Evolutionary conservation across 2,888 invertebrate species (phyloP).

Genomic region (Melinaea marsaeus): DNA sequence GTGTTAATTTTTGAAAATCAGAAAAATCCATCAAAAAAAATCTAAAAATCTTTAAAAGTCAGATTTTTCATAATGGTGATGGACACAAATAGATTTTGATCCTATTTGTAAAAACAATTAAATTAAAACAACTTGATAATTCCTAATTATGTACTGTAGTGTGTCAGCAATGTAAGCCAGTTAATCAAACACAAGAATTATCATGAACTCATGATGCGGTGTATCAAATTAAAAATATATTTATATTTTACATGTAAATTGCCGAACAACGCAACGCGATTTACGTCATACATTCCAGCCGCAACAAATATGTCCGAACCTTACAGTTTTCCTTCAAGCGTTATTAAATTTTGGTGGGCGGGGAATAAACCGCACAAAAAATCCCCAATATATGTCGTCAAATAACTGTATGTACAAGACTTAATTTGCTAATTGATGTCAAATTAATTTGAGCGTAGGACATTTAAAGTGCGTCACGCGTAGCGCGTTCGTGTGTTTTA

Average conservation of each 20-base stretch:
- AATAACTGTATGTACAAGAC: background rate
- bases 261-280: constrained; percentile 36
- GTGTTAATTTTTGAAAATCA: too few relatives aligned
- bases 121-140: background rate
- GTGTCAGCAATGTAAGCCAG: background rate
- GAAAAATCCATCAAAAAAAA: too few relatives aligned
- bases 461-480: constrained; percentile 23
- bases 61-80: too few relatives aligned
- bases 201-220: background rate
- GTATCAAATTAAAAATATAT: background rate
- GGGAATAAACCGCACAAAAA: background rate
- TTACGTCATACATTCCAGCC: constrained; percentile 50
- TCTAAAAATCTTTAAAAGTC: too few relatives aligned
- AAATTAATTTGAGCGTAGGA: constrained; percentile 14
- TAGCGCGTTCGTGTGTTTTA: constrained; percentile 28
- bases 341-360: constrained; percentile 4
- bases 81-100: too few relatives aligned
- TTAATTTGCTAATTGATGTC: constrained; percentile 3
- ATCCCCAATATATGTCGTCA: background rate
- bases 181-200: background rate
- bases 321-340: constrained; percentile 2
- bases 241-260: constrained; percentile 11
- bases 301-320: background rate
- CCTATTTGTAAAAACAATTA: too few relatives aligned
- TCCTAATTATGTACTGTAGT: background rate